Evolutionary conservation across 2,113 vertebrate genomes (phyloP).

Genomic region (Elephantulus edwardii): DNA sequence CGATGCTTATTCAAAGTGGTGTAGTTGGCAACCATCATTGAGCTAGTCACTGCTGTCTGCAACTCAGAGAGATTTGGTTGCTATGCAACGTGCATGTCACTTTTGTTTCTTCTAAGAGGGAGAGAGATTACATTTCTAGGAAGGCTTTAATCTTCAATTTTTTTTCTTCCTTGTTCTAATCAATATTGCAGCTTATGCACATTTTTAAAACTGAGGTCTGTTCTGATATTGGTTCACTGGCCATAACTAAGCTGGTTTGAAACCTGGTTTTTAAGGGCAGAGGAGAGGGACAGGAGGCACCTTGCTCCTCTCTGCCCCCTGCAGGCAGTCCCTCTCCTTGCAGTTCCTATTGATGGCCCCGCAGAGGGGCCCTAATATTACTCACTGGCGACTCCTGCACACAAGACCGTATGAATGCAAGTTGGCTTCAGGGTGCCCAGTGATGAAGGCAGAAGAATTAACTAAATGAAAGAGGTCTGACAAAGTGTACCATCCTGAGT

Average conservation of each 20-base stretch:
- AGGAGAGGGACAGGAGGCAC: not conserved
- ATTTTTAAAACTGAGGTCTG: not conserved
- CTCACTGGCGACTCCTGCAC: too few relatives aligned
- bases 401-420: not conserved
- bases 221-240: not conserved
- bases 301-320: accelerated
- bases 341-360: not conserved
- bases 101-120: not conserved
- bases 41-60: not conserved
- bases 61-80: not conserved
- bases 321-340: not conserved
- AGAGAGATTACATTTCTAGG: not conserved
- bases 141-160: not conserved
- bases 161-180: not conserved
- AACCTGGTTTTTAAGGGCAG: not conserved
- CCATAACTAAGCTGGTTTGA: not conserved
- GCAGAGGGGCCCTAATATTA: accelerated
- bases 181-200: not conserved
- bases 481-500: not conserved
- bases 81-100: not conserved
- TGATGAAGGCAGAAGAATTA: not conserved
- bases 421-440: not conserved
- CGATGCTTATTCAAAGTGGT: not conserved
- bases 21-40: too few relatives aligned
- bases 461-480: not conserved